Base-by-base conservation (phyloP, 2,797 vertebrate genomes). In the Cynodonichthys magdalenae region DNA sequence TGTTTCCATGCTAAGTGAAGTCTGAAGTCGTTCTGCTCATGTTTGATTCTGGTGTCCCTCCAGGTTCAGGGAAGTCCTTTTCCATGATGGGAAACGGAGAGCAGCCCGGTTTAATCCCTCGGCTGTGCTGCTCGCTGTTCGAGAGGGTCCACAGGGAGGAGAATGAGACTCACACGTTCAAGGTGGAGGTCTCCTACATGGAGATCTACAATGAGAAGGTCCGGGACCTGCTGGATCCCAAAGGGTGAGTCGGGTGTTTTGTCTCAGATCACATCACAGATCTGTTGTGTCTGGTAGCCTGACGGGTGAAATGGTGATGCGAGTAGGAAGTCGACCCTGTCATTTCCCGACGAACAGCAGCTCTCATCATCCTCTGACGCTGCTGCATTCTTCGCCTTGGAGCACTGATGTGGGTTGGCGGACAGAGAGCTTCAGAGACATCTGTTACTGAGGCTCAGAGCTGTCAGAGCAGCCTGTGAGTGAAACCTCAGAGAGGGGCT, bases 171-270 rank as follows among this genome's bases (percentile, higher is more conserved):
- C 96, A 98, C 64, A 92, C 93, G 46, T 99, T 99, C 85, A 99
- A 99, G 91, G 94, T 99, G 0, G 97, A 99, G 90, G 97, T 99
- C 15, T 99, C 98, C 53, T 99, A 93, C 84, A 98, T 99, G 98
- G 98, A 99, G 93, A 99, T 99, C 90, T 99, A 99, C 93, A 99
- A 99, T 24, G 98, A 99, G 86, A 98, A 98, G 75, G 98, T 99
- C 75, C 91, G 98, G 53, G 98, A 99, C 90, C 94, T 99, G 50
- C 92, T 99, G 72, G 97, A 99, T 80, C 98, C 98, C 71, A 99
- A 99, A 94, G 97, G 97, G 98, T 99, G 83, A 95, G 96, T 84
- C 15, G 19, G 54, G 48, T 54, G 31, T n/a, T 64, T 71, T 11
- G 7, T 52, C 59, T 48, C n/a, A 56, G 15, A 57, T 65, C 17